A percentile compares a stretch with the other conserved stretches of the same genome.
Conservation (phyloP, 2,888 invertebrate genomes). For the Panzeria rudis region DNA sequence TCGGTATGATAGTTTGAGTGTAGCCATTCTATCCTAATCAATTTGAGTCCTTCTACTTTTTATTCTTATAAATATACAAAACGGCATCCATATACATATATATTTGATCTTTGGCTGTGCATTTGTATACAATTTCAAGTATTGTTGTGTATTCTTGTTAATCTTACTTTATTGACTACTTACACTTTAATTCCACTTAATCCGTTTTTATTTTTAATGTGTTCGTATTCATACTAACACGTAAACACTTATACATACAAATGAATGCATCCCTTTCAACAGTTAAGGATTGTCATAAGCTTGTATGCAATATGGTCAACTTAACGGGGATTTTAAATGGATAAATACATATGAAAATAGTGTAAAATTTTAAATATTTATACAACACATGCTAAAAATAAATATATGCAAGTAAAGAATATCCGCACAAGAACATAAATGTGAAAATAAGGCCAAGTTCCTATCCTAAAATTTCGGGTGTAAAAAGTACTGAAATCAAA, state of each 20-base stretch:
- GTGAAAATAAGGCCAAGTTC: too few species aligned
- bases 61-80: not conserved
- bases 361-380: slow-evolving; percentile 35
- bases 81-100: not conserved
- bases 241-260: not conserved
- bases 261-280: slow-evolving; percentile 32
- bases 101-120: not conserved
- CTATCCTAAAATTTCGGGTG: too few species aligned
- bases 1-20: too few species aligned
- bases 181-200: slow-evolving; percentile 63
- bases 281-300: slow-evolving; percentile 52
- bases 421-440: too few species aligned
- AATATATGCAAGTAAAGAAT: too few species aligned
- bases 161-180: slow-evolving; percentile 66
- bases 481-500: too few species aligned
- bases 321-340: slow-evolving; percentile 34
- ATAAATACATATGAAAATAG: slow-evolving; percentile 31
- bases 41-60: not conserved
- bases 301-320: slow-evolving; percentile 35
- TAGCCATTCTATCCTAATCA: too few species aligned
- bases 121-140: slow-evolving; percentile 17
- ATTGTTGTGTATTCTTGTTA: slow-evolving; percentile 51
- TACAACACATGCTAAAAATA: not conserved
- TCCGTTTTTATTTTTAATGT: slow-evolving; percentile 53
- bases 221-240: not conserved